Evolutionary conservation across 1,140 invertebrate genomes (phyloP).

Genomic region (Drosophila obscura): DNA sequence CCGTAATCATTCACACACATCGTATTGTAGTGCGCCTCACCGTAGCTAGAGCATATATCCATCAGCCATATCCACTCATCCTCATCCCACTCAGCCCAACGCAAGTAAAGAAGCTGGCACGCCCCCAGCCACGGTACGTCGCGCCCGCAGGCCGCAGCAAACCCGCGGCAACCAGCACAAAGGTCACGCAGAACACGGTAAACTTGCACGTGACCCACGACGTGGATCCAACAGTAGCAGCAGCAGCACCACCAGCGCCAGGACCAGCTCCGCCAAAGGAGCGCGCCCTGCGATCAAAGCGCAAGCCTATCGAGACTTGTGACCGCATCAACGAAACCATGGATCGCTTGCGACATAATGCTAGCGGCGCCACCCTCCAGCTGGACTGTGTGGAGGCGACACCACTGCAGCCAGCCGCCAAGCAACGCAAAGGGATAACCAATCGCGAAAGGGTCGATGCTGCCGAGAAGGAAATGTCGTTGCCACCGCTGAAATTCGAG

Average conservation of each 20-base stretch:
- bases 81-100: slow-evolving; percentile 23
- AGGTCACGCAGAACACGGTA: slow-evolving; percentile 35
- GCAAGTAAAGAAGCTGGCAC: too few relatives aligned
- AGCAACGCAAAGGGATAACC: background rate
- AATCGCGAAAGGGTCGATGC: slow-evolving; percentile 28
- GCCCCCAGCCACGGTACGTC: too few relatives aligned
- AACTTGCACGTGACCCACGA: slow-evolving; percentile 18
- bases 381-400: slow-evolving; percentile 53
- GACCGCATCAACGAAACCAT: slow-evolving; percentile 41
- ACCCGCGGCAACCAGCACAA: background rate
- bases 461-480: slow-evolving; percentile 10
- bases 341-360: slow-evolving; percentile 24
- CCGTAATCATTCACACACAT: slow-evolving; percentile 25
- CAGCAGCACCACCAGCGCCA: background rate
- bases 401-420: slow-evolving; percentile 23
- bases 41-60: slow-evolving; percentile 26
- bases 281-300: slow-evolving; percentile 13
- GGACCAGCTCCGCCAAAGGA: slow-evolving; percentile 3
- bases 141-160: background rate
- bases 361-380: slow-evolving; percentile 21
- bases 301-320: slow-evolving; percentile 26
- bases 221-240: slow-evolving; percentile 4
- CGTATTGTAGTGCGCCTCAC: slow-evolving; percentile 21
- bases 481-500: slow-evolving; percentile 47
- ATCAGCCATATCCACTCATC: slow-evolving; percentile 34